Evolutionary conservation across 2,797 vertebrate genomes (phyloP).

Genomic region (Rhincodon typus): DNA sequence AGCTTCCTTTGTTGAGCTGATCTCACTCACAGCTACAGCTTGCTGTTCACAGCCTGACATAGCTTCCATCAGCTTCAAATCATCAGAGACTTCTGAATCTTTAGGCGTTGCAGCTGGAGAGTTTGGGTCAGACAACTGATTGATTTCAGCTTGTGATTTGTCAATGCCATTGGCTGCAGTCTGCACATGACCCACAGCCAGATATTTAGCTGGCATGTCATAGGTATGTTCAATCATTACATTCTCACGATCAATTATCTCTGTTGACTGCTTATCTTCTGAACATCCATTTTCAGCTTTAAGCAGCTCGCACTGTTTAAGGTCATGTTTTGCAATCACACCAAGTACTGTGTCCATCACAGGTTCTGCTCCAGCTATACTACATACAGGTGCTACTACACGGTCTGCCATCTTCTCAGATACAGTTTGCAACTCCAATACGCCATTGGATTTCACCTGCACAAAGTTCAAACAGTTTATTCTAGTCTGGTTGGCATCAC

Average conservation of each 20-base stretch:
- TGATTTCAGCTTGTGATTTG: neutral
- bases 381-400: neutral
- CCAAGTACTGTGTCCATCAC: neutral
- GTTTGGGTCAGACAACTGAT: neutral
- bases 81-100: neutral
- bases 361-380: neutral
- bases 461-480: neutral
- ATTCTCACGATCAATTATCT: neutral
- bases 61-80: neutral
- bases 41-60: neutral
- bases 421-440: neutral
- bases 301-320: neutral
- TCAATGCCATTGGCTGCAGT: neutral
- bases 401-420: neutral
- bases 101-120: neutral
- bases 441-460: slow-evolving; percentile 14
- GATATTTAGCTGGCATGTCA: neutral
- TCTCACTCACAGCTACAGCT: neutral
- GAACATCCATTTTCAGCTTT: neutral
- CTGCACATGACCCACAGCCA: neutral
- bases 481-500: neutral
- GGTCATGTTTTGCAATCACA: neutral
- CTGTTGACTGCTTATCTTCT: neutral
- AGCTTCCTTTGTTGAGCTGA: neutral
- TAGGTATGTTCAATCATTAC: neutral